phyloP scores from a whole-genome alignment of 2,113 vertebrate species.

The Siniperca chuatsi region DNA sequence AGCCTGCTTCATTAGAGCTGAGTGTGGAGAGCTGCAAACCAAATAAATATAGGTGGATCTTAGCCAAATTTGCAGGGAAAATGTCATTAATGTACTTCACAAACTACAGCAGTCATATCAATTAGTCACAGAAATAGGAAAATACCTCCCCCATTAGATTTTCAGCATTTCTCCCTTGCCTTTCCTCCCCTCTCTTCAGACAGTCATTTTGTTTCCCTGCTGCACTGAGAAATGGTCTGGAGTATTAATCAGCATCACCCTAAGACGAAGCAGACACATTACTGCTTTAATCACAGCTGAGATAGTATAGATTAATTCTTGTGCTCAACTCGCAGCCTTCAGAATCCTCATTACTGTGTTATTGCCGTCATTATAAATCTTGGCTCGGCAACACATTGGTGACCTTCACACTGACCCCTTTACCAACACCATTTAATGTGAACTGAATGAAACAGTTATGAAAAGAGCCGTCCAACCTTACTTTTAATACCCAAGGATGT shows the following conservation, averaged over 20 bases:
- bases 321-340: slow-evolving; percentile 39
- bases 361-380: slow-evolving; percentile 66
- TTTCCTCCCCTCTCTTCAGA: not conserved
- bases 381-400: slow-evolving; percentile 28
- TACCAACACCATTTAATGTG: slow-evolving; percentile 32
- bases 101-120: slow-evolving; percentile 13
- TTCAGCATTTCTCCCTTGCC: slow-evolving; percentile 1
- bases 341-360: slow-evolving; percentile 58
- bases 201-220: slow-evolving; percentile 46
- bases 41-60: not conserved
- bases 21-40: not conserved
- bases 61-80: slow-evolving; percentile 1
- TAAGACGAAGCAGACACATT: slow-evolving; percentile 46
- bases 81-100: slow-evolving; percentile 15
- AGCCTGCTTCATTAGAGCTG: slow-evolving; percentile 9
- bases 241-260: slow-evolving; percentile 64
- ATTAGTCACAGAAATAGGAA: slow-evolving; percentile 34
- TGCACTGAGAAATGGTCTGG: slow-evolving; percentile 51
- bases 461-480: not conserved
- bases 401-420: slow-evolving; percentile 58
- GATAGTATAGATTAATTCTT: slow-evolving; percentile 60
- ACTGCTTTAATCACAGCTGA: slow-evolving; percentile 65
- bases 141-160: slow-evolving; percentile 13
- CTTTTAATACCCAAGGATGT: slow-evolving; percentile 18
- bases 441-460: slow-evolving; percentile 7